Evolutionary conservation across 1,140 invertebrate species (phyloP), one percentile per base, ranked within the genome.

Genomic region (Scaptomyza graminum): DNA sequence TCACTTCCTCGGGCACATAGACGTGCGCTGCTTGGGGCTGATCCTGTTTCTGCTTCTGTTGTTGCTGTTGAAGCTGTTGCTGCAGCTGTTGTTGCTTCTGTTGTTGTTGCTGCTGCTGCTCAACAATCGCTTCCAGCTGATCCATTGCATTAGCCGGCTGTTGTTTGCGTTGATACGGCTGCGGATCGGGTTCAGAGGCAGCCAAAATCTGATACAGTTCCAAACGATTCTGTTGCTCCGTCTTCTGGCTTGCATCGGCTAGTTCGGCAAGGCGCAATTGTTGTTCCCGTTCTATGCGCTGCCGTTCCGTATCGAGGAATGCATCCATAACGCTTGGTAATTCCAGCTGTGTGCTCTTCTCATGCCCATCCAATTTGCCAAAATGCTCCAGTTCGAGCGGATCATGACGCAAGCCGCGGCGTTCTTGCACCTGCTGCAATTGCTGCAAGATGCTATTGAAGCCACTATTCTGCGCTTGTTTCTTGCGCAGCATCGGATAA

Each of bases 401-500:
- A 82, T 91, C 90, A 37, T 91, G 90, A 4, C 90, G 77, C 50
- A 85, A 52, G 8, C 72, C 73, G 1, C 75, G 78, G 8, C 77
- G 85, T 28, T 91, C 90, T 73, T 92, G 90, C 69, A 76, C 68
- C 62, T 68, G 73, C 64, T 68, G 73, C 57, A 75, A 37, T 68
- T 72, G 67, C 61, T 75, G 84, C 25, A 88, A 61, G 25, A 77
- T 74, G 49, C 72, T 63, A n/a, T 79, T 83, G 28, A 87, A 74
- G 46, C 77, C 51, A 25, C 18, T 50, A 16, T 79, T 77, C 25
- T 55, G 74, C 5, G 61, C 25, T 66, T 82, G 82, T 28, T 85
- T 85, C 52, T 85, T 85, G 43, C 37, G 57, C 57, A 81, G 25
- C 11, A 47, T 16, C 49, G 15, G 95, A 95, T 31, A 96, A 95